Percentiles rank a stretch among this genome's conserved stretches.
phyloP scores from a whole-genome alignment of 2,113 vertebrate species.

The Cephalopholis sonnerati region DNA sequence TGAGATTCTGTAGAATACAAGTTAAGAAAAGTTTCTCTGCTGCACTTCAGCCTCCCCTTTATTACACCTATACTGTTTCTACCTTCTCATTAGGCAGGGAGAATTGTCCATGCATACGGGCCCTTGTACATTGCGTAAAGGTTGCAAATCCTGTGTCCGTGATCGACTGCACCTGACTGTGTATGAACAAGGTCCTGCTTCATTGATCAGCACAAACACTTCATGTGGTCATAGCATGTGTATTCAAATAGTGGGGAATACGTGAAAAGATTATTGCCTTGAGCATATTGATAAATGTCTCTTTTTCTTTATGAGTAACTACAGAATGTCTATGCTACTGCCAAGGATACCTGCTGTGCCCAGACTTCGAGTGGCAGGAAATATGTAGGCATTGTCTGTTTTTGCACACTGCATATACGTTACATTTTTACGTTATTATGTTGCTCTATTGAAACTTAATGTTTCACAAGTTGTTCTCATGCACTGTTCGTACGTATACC shows the following conservation, averaged over 20 bases:
- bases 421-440: too few species aligned
- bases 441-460: too few species aligned
- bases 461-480: too few species aligned
- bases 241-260: not conserved
- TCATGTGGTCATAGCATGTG: too few species aligned
- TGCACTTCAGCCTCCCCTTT: not conserved
- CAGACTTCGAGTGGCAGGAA: too few species aligned
- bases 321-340: not conserved
- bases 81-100: not conserved
- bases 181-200: not conserved
- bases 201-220: not conserved
- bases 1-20: constrained; percentile 8
- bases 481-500: too few species aligned
- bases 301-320: not conserved
- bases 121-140: too few species aligned
- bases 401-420: too few species aligned
- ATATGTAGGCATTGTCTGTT: too few species aligned
- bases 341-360: not conserved
- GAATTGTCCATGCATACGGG: not conserved
- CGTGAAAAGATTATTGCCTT: not conserved
- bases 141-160: not conserved
- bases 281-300: not conserved
- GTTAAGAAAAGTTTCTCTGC: not conserved
- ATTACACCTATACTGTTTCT: not conserved
- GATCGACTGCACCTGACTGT: not conserved